Conservation (phyloP, 2,888 invertebrate species). For the Aproaerema taeniolella region DNA sequence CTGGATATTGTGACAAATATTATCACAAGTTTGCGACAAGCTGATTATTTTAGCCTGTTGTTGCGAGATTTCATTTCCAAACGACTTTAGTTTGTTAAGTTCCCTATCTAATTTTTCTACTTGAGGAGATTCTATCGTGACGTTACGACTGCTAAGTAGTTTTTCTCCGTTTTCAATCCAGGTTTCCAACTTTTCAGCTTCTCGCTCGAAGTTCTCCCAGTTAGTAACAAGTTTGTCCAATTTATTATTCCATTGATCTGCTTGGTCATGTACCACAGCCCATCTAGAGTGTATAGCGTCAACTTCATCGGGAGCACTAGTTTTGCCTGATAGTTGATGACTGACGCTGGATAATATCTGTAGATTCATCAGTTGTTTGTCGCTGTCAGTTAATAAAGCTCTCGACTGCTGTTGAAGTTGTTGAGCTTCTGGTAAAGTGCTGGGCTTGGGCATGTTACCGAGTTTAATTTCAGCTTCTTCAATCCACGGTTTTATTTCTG, state of each 20-base stretch:
- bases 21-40: slow-evolving; percentile 87
- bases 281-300: slow-evolving; percentile 90
- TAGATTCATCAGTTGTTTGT: slow-evolving; percentile 84
- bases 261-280: slow-evolving; percentile 89
- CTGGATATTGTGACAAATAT: slow-evolving; percentile 85
- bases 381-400: slow-evolving; percentile 86
- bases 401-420: slow-evolving; percentile 84
- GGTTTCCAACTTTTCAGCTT: slow-evolving; percentile 84
- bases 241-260: slow-evolving; percentile 86
- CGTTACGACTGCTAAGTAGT: slow-evolving; percentile 73
- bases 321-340: slow-evolving; percentile 85
- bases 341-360: slow-evolving; percentile 85
- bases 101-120: slow-evolving; percentile 87
- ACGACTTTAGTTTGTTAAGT: slow-evolving; percentile 85
- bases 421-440: slow-evolving; percentile 88
- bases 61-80: slow-evolving; percentile 90
- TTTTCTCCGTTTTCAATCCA: slow-evolving; percentile 86
- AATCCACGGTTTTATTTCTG: slow-evolving; percentile 91
- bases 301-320: slow-evolving; percentile 88
- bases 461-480: slow-evolving; percentile 91
- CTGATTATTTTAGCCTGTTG: slow-evolving; percentile 90
- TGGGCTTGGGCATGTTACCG: slow-evolving; percentile 84
- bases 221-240: slow-evolving; percentile 86
- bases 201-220: slow-evolving; percentile 90
- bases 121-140: slow-evolving; percentile 82